Evolutionary conservation across 2,113 vertebrate genomes (phyloP).

Genomic region (Anas platyrhynchos): DNA sequence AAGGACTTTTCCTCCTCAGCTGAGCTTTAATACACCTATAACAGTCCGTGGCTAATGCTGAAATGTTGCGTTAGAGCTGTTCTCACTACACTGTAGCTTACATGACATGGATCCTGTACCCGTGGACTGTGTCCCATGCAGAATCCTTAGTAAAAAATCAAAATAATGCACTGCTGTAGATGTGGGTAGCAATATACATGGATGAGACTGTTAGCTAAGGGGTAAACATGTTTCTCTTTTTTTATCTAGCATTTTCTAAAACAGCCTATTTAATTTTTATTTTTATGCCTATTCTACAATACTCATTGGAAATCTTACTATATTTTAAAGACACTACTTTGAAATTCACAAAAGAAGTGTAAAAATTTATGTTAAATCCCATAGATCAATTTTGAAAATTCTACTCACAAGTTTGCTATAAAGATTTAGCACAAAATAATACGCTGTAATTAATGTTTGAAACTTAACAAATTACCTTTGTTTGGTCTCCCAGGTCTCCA

Average conservation of each 20-base stretch:
- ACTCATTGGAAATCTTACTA: background rate
- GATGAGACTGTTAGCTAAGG: background rate
- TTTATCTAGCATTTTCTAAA: background rate
- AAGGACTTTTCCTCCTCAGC: background rate
- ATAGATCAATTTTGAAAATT: background rate
- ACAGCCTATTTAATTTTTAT: background rate
- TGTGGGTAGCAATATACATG: background rate
- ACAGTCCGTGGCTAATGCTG: background rate
- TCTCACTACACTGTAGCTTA: no score
- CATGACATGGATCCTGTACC: background rate
- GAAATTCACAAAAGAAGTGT: background rate
- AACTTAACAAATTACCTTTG: slow-evolving; percentile 79
- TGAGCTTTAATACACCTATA: background rate
- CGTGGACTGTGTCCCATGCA: rapidly evolving
- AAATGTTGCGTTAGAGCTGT: background rate
- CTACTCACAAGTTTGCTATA: background rate
- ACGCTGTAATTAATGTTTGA: background rate
- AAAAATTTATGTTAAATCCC: background rate
- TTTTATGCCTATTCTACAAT: background rate
- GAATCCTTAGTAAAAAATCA: background rate
- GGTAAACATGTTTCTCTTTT: background rate
- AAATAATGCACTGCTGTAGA: background rate
- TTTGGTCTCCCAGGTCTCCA: slow-evolving; percentile 86
- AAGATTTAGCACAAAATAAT: background rate
- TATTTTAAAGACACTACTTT: background rate